Conservation (phyloP, 2,113 vertebrate species). For the Plectropomus leopardus region DNA sequence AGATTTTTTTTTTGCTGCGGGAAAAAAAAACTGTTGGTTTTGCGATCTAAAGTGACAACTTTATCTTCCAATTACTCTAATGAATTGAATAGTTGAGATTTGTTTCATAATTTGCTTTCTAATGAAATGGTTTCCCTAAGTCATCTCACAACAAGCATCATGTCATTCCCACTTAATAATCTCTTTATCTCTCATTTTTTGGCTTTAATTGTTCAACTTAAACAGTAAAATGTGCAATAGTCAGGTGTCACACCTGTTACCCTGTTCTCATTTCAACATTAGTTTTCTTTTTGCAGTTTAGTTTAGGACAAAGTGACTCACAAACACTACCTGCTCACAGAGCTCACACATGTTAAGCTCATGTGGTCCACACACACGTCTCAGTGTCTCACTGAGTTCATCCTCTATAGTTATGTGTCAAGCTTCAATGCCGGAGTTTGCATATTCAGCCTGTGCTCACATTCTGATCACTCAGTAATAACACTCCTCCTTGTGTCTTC, state of each 20-base stretch:
- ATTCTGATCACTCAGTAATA: constrained; percentile 4
- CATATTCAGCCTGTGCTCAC: neutral
- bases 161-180: neutral
- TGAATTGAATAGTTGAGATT: constrained; percentile 14
- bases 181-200: constrained; percentile 11
- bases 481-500: neutral
- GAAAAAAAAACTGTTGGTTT: constrained; percentile 5
- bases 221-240: constrained; percentile 62
- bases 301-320: neutral
- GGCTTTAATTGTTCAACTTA: constrained; percentile 15
- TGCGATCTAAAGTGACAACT: neutral
- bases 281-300: constrained; percentile 61
- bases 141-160: neutral
- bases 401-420: constrained; percentile 1
- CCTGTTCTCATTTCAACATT: constrained; percentile 43
- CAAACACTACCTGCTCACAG: constrained; percentile 20
- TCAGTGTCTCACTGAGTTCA: constrained; percentile 9
- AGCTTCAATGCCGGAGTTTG: constrained; percentile 9
- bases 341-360: constrained; percentile 59
- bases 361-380: constrained; percentile 51
- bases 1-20: neutral
- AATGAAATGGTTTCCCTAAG: constrained; percentile 4
- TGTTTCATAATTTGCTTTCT: constrained; percentile 30
- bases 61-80: neutral
- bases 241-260: constrained; percentile 60